Percentiles rank a stretch among this genome's conserved stretches.
These are phyloP conservation scores for Muntiacus reevesi DNA, from an alignment of 2,113 vertebrate genomes.

Conservation along the genomic window DNA sequence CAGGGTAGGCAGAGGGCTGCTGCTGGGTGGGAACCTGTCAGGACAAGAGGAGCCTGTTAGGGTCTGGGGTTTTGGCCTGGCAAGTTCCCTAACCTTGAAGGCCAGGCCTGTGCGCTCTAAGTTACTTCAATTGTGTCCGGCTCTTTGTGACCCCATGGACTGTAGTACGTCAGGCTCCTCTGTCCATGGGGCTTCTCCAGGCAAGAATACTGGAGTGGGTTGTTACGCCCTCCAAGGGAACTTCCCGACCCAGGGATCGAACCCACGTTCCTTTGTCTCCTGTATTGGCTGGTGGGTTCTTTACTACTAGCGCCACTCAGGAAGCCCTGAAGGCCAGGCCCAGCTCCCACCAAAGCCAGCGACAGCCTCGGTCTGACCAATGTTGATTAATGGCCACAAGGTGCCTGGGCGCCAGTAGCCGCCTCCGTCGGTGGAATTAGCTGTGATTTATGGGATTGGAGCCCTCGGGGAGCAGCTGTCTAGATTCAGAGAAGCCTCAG, in stretches of 20 bases:
- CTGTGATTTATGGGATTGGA: constrained; percentile 53
- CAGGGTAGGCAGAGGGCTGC: not conserved
- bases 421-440: not conserved
- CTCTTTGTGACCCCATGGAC: not conserved
- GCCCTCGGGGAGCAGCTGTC: constrained; percentile 8
- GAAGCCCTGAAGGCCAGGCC: not conserved
- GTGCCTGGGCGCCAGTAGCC: not conserved
- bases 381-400: constrained; percentile 50
- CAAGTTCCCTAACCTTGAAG: not conserved
- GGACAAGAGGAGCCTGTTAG: not conserved
- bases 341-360: not conserved
- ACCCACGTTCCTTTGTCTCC: not conserved
- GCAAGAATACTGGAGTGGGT: not conserved
- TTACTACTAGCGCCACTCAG: not conserved
- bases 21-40: not conserved
- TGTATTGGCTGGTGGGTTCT: not conserved
- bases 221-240: not conserved
- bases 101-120: not conserved
- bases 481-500: constrained; percentile 41
- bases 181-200: not conserved
- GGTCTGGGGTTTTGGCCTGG: not conserved
- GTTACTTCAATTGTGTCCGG: not conserved
- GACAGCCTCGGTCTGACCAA: not conserved
- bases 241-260: not conserved
- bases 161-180: not conserved